Percentiles rank a stretch among this genome's conserved stretches.
Conservation (phyloP, 2,113 vertebrate species). For the Hassar affinis region DNA sequence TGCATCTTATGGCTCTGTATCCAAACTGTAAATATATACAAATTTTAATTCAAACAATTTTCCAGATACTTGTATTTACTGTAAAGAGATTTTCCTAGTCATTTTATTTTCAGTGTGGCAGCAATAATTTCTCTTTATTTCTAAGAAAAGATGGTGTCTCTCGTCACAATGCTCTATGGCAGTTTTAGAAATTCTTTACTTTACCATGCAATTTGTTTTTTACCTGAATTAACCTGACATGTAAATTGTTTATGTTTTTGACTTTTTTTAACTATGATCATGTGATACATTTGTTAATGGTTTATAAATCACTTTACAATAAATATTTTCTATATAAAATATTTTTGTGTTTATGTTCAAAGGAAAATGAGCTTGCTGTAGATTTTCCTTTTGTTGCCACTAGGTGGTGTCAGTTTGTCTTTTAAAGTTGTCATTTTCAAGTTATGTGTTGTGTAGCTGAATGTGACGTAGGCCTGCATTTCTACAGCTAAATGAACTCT, state of each 20-base stretch:
- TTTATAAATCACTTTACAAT: slow-evolving; percentile 62
- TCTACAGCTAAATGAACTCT: neutral
- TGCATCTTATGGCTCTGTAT: neutral
- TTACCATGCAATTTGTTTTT: neutral
- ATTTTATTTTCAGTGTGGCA: neutral
- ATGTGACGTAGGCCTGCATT: neutral
- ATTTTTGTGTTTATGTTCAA: neutral
- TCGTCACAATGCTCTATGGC: neutral
- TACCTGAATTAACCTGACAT: neutral
- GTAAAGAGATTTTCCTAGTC: neutral
- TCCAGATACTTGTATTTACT: slow-evolving; percentile 3
- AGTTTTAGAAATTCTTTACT: neutral
- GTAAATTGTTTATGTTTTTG: neutral
- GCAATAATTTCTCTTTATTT: neutral
- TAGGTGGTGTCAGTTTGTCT: slow-evolving; percentile 53
- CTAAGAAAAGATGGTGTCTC: neutral
- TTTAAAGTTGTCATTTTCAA: neutral
- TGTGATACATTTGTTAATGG: slow-evolving; percentile 1
- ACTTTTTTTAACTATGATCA: neutral
- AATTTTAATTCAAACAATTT: neutral
- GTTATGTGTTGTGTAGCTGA: neutral
- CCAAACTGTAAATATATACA: slow-evolving; percentile 5
- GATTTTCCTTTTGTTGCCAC: slow-evolving; percentile 49
- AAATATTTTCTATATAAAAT: slow-evolving; percentile 57
- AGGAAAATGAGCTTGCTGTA: neutral